Conservation (phyloP, 2,113 vertebrate species). For the Ochotona princeps region DNA sequence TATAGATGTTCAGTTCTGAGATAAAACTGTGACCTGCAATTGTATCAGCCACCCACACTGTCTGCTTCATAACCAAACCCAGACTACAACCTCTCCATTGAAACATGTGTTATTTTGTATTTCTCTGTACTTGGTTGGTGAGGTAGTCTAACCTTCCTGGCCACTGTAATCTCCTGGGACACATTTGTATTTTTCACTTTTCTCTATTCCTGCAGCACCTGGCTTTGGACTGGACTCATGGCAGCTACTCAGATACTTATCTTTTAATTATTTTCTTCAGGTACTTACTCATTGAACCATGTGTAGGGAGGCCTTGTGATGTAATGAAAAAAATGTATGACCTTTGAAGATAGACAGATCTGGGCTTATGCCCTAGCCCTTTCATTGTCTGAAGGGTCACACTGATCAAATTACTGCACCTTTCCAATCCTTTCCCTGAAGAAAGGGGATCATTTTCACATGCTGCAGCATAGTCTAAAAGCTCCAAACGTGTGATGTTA, state of each 20-base stretch:
- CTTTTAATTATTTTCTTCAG: constrained; percentile 8
- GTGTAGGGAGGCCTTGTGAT: not conserved
- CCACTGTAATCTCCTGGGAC: not conserved
- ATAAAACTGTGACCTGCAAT: not conserved
- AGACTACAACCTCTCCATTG: not conserved
- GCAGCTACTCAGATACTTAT: not conserved
- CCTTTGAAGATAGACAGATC: not conserved
- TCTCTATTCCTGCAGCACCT: not conserved
- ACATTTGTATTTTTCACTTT: not conserved
- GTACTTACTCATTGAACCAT: not conserved
- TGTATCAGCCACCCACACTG: not conserved
- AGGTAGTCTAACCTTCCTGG: not conserved
- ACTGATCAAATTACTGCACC: not conserved
- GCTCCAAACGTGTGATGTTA: not conserved
- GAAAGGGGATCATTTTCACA: not conserved
- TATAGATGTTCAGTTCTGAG: constrained; percentile 31
- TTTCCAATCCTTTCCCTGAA: not conserved
- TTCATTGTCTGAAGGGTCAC: not conserved
- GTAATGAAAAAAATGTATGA: not conserved
- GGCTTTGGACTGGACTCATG: not conserved
- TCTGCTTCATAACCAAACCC: not conserved
- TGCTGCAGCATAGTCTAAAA: not conserved
- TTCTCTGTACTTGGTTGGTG: not conserved
- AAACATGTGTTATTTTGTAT: not conserved
- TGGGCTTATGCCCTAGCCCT: not conserved